phyloP scores from a whole-genome alignment of 2,797 vertebrate genomes.

The Euthynnus affinis region DNA sequence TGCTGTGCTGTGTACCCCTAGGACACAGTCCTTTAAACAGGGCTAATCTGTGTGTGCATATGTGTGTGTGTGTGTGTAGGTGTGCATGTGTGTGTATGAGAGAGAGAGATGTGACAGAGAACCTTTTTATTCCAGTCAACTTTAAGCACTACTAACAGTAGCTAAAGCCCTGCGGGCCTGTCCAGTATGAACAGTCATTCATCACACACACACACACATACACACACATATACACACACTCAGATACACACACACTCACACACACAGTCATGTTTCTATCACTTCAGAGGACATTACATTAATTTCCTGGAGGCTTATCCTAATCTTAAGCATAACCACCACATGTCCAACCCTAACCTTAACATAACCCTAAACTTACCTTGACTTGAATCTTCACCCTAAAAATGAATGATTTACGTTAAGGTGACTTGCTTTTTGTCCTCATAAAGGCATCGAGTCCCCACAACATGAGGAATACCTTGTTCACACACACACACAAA shows the following conservation, averaged over 20 bases:
- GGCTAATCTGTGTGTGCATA: constrained; percentile 61
- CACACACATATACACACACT: constrained; percentile 32
- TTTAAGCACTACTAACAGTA: constrained; percentile 84
- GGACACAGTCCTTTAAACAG: constrained; percentile 70
- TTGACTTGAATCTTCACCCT: no score
- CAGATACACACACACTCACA: constrained; percentile 31
- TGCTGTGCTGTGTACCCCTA: constrained; percentile 53
- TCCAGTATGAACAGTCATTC: constrained; percentile 76
- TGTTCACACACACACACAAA: constrained; percentile 34
- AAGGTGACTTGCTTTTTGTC: no score
- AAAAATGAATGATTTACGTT: no score
- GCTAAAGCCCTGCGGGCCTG: constrained; percentile 76
- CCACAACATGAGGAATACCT: no score
- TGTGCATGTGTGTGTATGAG: constrained; percentile 33
- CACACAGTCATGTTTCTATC: constrained; percentile 9
- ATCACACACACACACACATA: constrained; percentile 60
- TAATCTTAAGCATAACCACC: no score
- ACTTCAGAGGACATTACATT: no score
- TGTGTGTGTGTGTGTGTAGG: constrained; percentile 34
- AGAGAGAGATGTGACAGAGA: constrained; percentile 68
- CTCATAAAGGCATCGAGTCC: no score
- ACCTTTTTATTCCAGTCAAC: constrained; percentile 80
- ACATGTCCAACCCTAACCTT: no score
- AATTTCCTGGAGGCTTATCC: no score
- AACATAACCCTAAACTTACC: no score